phyloP scores from a whole-genome alignment of 1,140 invertebrate species.

The Harlomillsia oculata region DNA sequence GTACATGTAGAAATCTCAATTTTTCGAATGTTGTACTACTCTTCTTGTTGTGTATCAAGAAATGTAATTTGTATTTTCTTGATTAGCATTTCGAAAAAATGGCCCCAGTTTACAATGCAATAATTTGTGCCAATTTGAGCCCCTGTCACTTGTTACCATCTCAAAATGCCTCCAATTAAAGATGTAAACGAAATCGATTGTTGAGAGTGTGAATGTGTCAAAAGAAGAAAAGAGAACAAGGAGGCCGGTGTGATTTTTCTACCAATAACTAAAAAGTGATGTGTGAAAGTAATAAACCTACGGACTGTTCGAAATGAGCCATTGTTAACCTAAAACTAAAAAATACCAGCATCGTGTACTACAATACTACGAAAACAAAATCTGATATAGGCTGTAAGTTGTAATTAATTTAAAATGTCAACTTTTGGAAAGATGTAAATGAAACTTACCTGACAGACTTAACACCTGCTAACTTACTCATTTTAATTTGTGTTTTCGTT shows the following conservation, averaged over 20 bases:
- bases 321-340: slow-evolving; percentile 2
- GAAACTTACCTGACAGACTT: slow-evolving; percentile 7
- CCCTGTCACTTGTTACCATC: too few relatives aligned
- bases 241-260: background rate
- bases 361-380: too few relatives aligned
- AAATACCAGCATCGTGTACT: background rate
- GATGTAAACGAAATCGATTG: slow-evolving; percentile 5
- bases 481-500: background rate
- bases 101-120: slow-evolving; percentile 18
- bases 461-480: slow-evolving; percentile 21
- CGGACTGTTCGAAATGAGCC: background rate
- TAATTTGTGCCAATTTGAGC: slow-evolving; percentile 26
- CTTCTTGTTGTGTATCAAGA: background rate
- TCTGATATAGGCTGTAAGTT: too few relatives aligned
- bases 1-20: background rate
- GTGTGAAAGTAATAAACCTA: background rate
- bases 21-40: background rate
- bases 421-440: background rate
- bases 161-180: background rate
- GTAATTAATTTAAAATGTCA: background rate
- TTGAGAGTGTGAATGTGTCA: background rate
- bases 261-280: background rate
- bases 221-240: too few relatives aligned
- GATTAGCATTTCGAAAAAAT: background rate
- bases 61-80: background rate